Evolutionary conservation across 2,888 invertebrate species (phyloP).

Genomic region (Tetragnatha montana): DNA sequence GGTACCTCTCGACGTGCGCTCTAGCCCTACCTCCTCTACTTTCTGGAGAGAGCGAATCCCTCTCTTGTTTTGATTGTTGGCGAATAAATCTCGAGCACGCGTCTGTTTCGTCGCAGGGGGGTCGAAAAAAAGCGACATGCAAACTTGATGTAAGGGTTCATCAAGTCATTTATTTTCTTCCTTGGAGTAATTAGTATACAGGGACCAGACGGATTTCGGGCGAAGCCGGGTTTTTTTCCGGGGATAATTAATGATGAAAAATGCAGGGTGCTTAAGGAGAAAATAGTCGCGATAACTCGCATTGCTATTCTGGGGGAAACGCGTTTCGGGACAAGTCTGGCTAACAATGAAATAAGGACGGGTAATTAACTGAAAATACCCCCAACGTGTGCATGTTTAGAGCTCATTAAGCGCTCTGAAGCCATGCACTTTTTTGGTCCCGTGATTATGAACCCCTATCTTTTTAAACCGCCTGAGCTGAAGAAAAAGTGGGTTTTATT

Average conservation of each 20-base stretch:
- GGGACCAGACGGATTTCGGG: slow-evolving; percentile 10
- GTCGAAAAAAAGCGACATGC: slow-evolving; percentile 32
- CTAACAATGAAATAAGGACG: too few relatives aligned
- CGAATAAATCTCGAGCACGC: slow-evolving; percentile 57
- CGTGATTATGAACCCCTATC: too few relatives aligned
- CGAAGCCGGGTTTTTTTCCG: slow-evolving; percentile 22
- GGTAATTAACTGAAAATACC: too few relatives aligned
- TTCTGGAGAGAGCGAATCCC: not conserved
- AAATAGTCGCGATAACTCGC: not conserved
- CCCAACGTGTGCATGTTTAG: too few relatives aligned
- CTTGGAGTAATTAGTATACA: slow-evolving; percentile 53
- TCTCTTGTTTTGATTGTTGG: slow-evolving; percentile 26
- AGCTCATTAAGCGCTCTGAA: too few relatives aligned
- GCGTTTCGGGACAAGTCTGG: too few relatives aligned
- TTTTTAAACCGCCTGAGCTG: too few relatives aligned
- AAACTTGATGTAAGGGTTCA: slow-evolving; percentile 61
- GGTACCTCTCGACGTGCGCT: too few relatives aligned
- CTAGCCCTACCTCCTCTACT: not conserved
- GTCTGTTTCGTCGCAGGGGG: slow-evolving; percentile 66
- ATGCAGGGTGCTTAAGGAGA: slow-evolving; percentile 4
- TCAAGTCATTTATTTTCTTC: slow-evolving; percentile 65
- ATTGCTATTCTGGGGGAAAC: not conserved
- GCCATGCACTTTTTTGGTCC: too few relatives aligned
- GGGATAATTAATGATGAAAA: slow-evolving; percentile 10
- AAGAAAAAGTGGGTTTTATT: too few relatives aligned